A percentile compares a stretch with the other conserved stretches of the same genome.
phyloP scores from a whole-genome alignment of 2,113 vertebrate species.

The Sakesphorus luctuosus region DNA sequence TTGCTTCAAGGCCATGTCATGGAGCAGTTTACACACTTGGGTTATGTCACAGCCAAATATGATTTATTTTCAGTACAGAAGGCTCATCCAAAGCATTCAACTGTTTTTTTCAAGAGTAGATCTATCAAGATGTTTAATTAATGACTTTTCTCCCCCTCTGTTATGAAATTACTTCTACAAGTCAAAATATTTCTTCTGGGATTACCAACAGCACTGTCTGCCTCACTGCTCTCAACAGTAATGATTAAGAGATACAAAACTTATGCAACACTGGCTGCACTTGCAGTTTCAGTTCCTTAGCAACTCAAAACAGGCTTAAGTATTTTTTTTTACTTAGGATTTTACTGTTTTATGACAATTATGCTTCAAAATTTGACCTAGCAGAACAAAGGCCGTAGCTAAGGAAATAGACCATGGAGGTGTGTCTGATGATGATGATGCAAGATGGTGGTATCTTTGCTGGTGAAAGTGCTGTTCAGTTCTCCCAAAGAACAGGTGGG shows the following conservation, averaged over 20 bases:
- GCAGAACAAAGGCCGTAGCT: not conserved
- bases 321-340: not conserved
- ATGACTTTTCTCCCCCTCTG: not conserved
- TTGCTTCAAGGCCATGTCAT: accelerated
- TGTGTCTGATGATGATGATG: not conserved
- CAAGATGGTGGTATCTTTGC: not conserved
- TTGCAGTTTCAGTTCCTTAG: not conserved
- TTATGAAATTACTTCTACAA: not conserved
- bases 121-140: not conserved
- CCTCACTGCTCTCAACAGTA: not conserved
- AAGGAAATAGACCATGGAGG: not conserved
- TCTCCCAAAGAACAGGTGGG: not conserved
- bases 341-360: not conserved
- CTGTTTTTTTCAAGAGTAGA: not conserved
- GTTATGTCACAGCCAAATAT: not conserved
- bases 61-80: not conserved
- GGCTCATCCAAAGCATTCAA: not conserved
- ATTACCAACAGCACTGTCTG: not conserved
- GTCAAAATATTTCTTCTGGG: not conserved
- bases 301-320: not conserved
- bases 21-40: not conserved
- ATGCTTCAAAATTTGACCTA: not conserved
- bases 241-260: not conserved
- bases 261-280: not conserved
- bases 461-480: not conserved